Conservation (phyloP, 23 tunicate species). For the Oikopleura albicans region DNA sequence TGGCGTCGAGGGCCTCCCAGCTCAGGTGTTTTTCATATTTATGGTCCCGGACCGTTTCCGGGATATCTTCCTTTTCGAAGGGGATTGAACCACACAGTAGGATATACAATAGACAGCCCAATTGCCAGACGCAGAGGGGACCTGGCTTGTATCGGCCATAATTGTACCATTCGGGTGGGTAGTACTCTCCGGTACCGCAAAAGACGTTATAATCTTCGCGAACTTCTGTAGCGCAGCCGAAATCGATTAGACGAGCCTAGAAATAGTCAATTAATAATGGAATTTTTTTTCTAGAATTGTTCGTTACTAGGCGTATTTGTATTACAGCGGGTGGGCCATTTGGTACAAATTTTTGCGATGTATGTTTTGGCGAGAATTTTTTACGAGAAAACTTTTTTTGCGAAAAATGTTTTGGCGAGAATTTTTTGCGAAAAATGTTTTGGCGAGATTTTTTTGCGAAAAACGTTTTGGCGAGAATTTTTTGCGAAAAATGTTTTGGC, state of each 20-base stretch:
- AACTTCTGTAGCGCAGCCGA: not conserved
- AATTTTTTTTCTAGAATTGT: too few relatives aligned
- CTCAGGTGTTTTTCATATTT: slow-evolving; percentile 5
- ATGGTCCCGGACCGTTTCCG: not conserved
- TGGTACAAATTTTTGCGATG: not conserved
- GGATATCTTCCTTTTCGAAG: slow-evolving; percentile 14
- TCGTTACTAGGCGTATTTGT: too few relatives aligned
- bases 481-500: too few relatives aligned
- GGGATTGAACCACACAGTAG: not conserved
- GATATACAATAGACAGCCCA: not conserved
- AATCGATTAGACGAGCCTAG: slow-evolving; percentile 8
- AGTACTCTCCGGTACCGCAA: slow-evolving; percentile 12
- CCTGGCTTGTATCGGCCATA: not conserved
- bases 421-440: not conserved
- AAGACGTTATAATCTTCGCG: not conserved
- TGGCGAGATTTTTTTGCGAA: too few relatives aligned
- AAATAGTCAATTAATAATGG: too few relatives aligned
- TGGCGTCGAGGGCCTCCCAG: not conserved
- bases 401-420: not conserved
- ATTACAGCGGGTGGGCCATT: too few relatives aligned
- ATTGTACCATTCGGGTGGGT: slow-evolving; percentile 14
- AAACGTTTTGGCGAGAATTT: too few relatives aligned
- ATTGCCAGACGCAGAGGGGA: slow-evolving; percentile 8
- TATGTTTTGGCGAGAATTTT: not conserved
- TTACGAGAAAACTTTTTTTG: not conserved